Conservation (phyloP, 2,113 vertebrate genomes). For the Amphiprion ocellaris region DNA sequence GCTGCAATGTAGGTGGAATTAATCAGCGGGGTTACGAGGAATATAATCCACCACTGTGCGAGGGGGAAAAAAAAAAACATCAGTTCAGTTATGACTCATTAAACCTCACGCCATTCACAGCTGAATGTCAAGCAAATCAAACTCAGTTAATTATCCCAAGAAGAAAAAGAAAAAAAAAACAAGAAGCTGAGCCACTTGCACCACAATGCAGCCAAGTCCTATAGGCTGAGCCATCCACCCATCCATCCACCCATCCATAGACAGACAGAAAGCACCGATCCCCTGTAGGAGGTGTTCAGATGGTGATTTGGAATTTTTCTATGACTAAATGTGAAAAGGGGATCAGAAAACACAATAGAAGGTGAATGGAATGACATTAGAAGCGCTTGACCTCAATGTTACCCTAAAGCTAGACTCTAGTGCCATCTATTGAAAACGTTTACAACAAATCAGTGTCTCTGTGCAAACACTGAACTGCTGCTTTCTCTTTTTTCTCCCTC, state of each 20-base stretch:
- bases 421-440: slow-evolving; percentile 96
- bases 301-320: slow-evolving; percentile 26
- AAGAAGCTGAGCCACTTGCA: background rate
- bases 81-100: slow-evolving; percentile 25
- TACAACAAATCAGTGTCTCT: slow-evolving; percentile 73
- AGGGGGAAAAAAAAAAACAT: slow-evolving; percentile 2
- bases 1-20: slow-evolving; percentile 42
- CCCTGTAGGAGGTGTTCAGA: slow-evolving; percentile 10
- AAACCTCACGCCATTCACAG: slow-evolving; percentile 25
- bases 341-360: slow-evolving; percentile 43
- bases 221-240: slow-evolving; percentile 26
- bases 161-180: background rate
- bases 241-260: background rate
- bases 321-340: slow-evolving; percentile 9
- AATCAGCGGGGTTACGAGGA: slow-evolving; percentile 12
- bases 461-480: slow-evolving; percentile 16
- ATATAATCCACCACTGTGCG: background rate
- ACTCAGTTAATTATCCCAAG: slow-evolving; percentile 10
- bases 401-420: slow-evolving; percentile 92
- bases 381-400: slow-evolving; percentile 83
- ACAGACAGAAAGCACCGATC: background rate
- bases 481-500: slow-evolving; percentile 4
- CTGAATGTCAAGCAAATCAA: slow-evolving; percentile 46
- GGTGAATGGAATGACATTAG: slow-evolving; percentile 62
- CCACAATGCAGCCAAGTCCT: slow-evolving; percentile 31